Conservation (phyloP, 53 echinoderm and acorn worm genomes). For the Holothuria leucospilota region DNA sequence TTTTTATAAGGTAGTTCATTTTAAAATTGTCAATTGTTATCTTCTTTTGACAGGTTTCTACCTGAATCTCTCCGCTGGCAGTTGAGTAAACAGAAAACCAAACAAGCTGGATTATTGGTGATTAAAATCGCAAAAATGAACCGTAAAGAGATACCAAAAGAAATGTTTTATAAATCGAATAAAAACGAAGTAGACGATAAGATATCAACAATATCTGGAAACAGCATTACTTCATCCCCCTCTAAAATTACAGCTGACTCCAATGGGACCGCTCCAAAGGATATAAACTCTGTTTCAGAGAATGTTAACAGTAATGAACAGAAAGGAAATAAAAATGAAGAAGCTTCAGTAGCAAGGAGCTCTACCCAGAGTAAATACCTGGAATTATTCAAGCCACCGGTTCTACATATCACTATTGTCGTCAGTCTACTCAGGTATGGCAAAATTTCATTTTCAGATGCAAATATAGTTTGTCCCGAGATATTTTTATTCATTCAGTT, state of each 20-base stretch:
- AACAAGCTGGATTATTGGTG: background rate
- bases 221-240: no score
- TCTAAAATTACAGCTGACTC: no score
- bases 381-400: slow-evolving; percentile 26
- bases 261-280: no score
- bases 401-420: background rate
- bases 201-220: no score
- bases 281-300: no score
- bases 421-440: slow-evolving; percentile 7
- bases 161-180: background rate
- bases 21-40: background rate
- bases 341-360: no score
- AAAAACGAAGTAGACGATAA: background rate
- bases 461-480: background rate
- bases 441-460: background rate
- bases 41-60: slow-evolving; percentile 10
- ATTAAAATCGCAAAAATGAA: slow-evolving; percentile 1
- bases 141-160: background rate
- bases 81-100: slow-evolving; percentile 1
- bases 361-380: background rate
- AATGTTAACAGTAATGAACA: no score
- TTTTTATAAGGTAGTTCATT: no score
- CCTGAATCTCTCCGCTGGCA: slow-evolving; percentile 17
- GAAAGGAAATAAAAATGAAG: no score
- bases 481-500: no score